Conservation (phyloP, 2,797 vertebrate genomes). For the Pteronotus mesoamericanus region DNA sequence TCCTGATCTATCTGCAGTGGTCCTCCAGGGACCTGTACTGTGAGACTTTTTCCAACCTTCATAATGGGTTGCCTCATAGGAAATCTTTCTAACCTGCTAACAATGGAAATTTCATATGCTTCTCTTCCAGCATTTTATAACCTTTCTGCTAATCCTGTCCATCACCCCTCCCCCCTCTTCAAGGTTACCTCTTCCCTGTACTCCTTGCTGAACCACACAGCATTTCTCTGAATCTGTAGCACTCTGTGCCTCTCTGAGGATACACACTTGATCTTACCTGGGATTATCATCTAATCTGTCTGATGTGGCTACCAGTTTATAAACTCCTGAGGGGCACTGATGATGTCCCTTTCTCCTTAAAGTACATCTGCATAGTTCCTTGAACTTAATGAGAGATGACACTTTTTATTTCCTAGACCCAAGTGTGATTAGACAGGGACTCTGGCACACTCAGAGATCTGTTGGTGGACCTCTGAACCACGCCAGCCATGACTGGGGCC, state of each 20-base stretch:
- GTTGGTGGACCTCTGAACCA: background rate
- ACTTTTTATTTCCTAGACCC: background rate
- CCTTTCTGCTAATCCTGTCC: background rate
- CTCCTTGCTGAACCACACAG: background rate
- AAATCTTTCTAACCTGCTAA: background rate
- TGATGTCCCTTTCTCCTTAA: background rate
- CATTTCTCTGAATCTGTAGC: background rate
- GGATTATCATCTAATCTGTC: constrained; percentile 2
- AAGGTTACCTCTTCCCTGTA: background rate
- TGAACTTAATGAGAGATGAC: background rate
- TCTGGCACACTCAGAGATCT: background rate
- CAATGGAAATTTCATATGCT: background rate
- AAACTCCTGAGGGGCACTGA: background rate
- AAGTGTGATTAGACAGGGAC: background rate
- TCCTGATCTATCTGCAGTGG: background rate
- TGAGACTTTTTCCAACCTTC: background rate
- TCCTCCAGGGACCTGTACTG: background rate
- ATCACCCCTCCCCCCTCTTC: background rate
- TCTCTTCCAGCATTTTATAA: background rate
- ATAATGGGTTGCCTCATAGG: background rate
- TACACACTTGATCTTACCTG: background rate
- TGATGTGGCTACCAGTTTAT: background rate
- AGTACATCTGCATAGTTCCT: background rate
- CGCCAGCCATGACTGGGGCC: background rate
- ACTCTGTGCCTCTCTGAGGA: background rate